Conservation (phyloP, 2,113 vertebrate genomes). For the Amphiprion percula region DNA sequence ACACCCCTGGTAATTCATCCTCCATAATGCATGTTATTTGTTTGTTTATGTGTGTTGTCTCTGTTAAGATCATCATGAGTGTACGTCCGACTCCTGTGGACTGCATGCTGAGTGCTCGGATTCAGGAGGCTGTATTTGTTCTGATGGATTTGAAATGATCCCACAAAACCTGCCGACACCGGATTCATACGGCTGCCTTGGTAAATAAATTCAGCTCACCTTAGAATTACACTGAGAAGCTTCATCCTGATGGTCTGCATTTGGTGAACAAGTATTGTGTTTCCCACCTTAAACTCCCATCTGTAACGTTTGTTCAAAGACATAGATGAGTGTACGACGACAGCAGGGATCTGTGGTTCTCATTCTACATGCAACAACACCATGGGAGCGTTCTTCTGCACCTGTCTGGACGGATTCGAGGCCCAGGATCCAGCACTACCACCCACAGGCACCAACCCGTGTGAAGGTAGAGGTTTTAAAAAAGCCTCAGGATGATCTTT, state of each 20-base stretch:
- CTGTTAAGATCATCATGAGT: constrained; percentile 57
- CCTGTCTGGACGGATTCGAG: constrained; percentile 35
- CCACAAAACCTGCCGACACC: rapidly evolving
- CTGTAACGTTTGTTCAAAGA: constrained; percentile 51
- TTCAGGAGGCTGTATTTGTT: constrained; percentile 53
- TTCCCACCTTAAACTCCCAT: background rate
- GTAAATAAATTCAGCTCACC: constrained; percentile 35
- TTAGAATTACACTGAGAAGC: background rate
- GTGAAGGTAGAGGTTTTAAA: constrained; percentile 34
- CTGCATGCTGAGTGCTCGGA: constrained; percentile 46
- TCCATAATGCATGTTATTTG: no score
- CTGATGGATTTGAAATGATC: constrained; percentile 46
- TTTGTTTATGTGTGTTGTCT: background rate
- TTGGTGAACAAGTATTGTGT: background rate
- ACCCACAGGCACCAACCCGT: background rate
- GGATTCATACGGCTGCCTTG: constrained; percentile 65
- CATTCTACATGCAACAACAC: constrained; percentile 50
- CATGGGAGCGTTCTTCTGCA: constrained; percentile 41
- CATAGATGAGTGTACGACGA: constrained; percentile 51
- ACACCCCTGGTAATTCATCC: no score
- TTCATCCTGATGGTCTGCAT: background rate
- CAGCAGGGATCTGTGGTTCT: background rate
- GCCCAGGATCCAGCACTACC: background rate
- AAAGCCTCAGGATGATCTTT: background rate
- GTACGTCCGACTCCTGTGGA: constrained; percentile 55